phyloP scores from a whole-genome alignment of 2,888 invertebrate species.

The Cataglyphis cursor region DNA sequence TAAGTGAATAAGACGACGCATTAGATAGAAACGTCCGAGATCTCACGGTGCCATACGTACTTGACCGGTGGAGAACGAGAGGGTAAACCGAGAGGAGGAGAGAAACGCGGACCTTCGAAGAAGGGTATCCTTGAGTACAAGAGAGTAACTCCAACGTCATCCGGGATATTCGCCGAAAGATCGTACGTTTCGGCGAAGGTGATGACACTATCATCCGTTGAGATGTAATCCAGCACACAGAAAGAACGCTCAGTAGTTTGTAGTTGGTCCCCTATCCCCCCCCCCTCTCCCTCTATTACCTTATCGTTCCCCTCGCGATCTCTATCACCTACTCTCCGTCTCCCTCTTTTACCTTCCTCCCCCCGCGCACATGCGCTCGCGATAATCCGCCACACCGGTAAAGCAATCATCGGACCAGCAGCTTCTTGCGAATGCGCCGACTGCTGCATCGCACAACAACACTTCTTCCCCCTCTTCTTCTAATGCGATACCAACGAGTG shows the following conservation, averaged over 20 bases:
- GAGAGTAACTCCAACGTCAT: conserved; percentile 47
- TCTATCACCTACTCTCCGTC: conserved; percentile 67
- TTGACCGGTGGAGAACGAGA: not conserved
- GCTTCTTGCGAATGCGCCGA: conserved; percentile 42
- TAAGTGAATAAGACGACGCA: conserved; percentile 17
- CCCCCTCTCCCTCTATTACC: conserved; percentile 40
- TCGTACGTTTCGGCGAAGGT: conserved; percentile 75
- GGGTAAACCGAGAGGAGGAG: not conserved
- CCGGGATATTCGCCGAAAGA: conserved; percentile 70
- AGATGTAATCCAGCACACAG: conserved; percentile 85
- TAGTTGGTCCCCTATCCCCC: conserved; percentile 80
- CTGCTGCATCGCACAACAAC: conserved; percentile 54
- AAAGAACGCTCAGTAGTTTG: conserved; percentile 85
- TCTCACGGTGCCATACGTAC: not conserved
- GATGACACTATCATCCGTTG: conserved; percentile 81
- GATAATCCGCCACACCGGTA: conserved; percentile 59
- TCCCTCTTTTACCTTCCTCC: conserved; percentile 55
- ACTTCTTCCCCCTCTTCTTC: conserved; percentile 62
- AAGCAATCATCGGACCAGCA: conserved; percentile 52
- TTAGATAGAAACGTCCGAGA: not conserved
- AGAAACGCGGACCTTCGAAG: conserved; percentile 30
- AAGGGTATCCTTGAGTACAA: conserved; percentile 49
- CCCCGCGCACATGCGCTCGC: conserved; percentile 40
- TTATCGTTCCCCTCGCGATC: conserved; percentile 60
- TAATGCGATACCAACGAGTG: conserved; percentile 80